Evolutionary conservation across 2,797 vertebrate species (phyloP), one percentile per base, ranked within the genome.

Genomic region (Chrysocyon brachyurus): DNA sequence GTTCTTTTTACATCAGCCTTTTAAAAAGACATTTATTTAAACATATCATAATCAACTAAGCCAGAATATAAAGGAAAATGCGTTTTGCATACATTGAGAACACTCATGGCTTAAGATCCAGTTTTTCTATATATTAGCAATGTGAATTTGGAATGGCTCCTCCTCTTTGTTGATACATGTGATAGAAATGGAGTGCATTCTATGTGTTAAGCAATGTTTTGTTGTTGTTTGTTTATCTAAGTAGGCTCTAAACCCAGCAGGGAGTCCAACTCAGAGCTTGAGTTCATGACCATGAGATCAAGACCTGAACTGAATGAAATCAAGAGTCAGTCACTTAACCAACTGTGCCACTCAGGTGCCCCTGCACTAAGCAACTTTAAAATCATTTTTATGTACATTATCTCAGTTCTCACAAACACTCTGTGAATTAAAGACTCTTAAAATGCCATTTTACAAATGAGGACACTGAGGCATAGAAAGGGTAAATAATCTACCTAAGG

Each of bases 141-240:
- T 73, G 12, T 33, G 31, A 54, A 46, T n/a, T 33, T 68, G 14
- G 52, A 92, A 57, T 28, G 40, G 3, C 17, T 9, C 5, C n/a
- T 73, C 3, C 26, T 16, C 10, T 7, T 70, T 57, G 17, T 3
- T 31, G 40, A 82, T 0, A 12, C 0, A 0, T 40, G n/a, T 26
- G 52, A 61, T 61, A 54, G 22, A 59, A 72, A 24, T 1, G 49
- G 9, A 40, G 2, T 12, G 11, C 1, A 36, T 82, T 10, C 49
- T 49, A 33, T 2, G 5, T 52, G n/a, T 17, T 66, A 79, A 85
- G 49, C 17, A 89, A 88, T 5, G 77, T 85, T 66, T 72, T 72
- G 26, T 28, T 63, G 16, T 66, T 66, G 17, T 6, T 57, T 46
- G 40, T 46, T 46, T 46, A 8, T 68, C 33, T 4, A 68, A 68